phyloP scores from a whole-genome alignment of 2,113 vertebrate species.

The Tychaedon coryphoeus region DNA sequence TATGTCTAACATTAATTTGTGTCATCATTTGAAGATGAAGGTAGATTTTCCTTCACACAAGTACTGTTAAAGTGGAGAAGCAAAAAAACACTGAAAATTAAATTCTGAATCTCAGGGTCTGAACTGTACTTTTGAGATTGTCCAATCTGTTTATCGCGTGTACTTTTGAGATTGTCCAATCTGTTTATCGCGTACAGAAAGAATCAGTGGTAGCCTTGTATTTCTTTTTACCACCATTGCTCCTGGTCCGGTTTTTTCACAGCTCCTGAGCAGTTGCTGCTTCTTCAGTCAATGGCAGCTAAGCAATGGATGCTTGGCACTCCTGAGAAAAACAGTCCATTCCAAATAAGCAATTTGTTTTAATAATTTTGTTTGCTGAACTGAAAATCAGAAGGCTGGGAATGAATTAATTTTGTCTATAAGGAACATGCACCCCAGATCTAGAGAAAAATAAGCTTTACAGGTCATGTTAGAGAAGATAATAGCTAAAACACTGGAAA shows the following conservation, averaged over 20 bases:
- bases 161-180: not conserved
- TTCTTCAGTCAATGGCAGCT: not conserved
- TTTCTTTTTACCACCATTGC: not conserved
- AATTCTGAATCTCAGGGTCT: not conserved
- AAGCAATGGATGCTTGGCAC: not conserved
- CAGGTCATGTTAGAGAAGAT: not conserved
- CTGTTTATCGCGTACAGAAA: not conserved
- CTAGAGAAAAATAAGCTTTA: not conserved
- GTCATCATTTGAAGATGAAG: constrained; percentile 8
- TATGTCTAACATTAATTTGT: not conserved
- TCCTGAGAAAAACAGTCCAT: not conserved
- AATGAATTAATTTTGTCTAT: not conserved
- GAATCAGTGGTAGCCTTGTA: not conserved
- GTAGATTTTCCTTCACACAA: constrained; percentile 13
- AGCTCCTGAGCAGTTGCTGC: not conserved
- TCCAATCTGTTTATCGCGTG: not conserved
- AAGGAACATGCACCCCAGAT: not conserved
- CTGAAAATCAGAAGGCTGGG: not conserved
- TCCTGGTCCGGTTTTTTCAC: not conserved
- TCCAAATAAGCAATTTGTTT: not conserved
- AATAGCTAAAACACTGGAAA: not conserved
- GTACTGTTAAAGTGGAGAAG: not conserved
- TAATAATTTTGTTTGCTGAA: not conserved
- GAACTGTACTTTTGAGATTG: not conserved
- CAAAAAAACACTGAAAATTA: not conserved